Evolutionary conservation across 2,797 vertebrate species (phyloP).

Genomic region (Molothrus aeneus): DNA sequence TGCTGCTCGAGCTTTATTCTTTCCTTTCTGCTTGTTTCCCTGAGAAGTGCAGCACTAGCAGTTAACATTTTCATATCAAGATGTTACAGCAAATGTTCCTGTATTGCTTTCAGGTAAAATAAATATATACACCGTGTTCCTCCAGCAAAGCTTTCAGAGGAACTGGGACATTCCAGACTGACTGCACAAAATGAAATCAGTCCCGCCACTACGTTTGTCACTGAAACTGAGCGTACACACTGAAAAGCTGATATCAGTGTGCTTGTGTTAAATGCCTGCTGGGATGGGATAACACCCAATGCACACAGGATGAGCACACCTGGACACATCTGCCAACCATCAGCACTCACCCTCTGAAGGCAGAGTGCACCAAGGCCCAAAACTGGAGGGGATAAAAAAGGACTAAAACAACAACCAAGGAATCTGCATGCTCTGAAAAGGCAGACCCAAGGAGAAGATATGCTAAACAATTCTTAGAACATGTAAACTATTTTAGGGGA

Average conservation of each 20-base stretch:
- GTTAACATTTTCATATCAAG: conserved; percentile 47
- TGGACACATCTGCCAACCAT: background rate
- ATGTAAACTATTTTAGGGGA: background rate
- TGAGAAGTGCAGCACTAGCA: background rate
- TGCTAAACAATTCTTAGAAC: background rate
- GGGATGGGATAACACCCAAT: background rate
- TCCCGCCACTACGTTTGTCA: background rate
- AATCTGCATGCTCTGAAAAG: background rate
- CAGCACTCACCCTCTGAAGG: background rate
- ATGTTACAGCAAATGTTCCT: conserved; percentile 11
- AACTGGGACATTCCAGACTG: background rate
- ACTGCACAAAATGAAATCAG: background rate
- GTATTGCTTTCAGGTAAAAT: background rate
- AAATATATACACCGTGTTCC: background rate
- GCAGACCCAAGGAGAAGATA: accelerated
- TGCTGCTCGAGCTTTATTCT: background rate
- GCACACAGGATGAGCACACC: background rate
- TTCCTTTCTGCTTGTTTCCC: background rate
- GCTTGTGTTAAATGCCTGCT: background rate
- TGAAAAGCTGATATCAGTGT: background rate
- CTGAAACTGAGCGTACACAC: background rate
- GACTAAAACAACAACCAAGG: background rate
- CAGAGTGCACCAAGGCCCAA: background rate
- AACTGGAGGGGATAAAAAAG: background rate
- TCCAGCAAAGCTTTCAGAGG: background rate